Evolutionary conservation across 2,797 vertebrate species (phyloP), one percentile per base, ranked within the genome.

Genomic region (Periophthalmus magnuspinnatus): DNA sequence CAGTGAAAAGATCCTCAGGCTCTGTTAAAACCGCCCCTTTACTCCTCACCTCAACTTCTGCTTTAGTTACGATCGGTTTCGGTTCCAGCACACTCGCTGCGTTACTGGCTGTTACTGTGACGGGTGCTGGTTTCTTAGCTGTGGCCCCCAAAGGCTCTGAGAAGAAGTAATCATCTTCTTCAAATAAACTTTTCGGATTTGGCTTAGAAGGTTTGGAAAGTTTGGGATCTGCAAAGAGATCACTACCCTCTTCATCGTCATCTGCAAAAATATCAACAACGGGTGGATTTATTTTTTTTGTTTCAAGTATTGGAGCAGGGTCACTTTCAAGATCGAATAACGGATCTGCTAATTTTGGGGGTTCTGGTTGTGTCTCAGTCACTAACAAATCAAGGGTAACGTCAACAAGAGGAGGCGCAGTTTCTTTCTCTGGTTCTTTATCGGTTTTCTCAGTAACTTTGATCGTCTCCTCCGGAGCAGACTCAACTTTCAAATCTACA

Each of bases 1-100:
- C 89, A 0, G 76, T 66, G 74, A 95, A 94, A 63, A 93, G 72
- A 64, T 93, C 89, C 1, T 74, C 62, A 2, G 84, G 63, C 14
- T 90, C 82, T 47, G 68, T 38, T 0, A 54, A 59, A 11, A 32
- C 78, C 10, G 82, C 86, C 0, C 70, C 50, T 3, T 11, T 62
- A 48, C 72, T 28, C 7, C 41, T 17, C 0, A 0, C 41, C 9
- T 5, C 50, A 2, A 13, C 47, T 1, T 36, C 41, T 32, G 72
- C 74, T 76, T 84, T 84, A 65, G 74, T 57, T 1, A 74, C 8
- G 55, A 65, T 68, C 0, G 77, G 2, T 67, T 74, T 85, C 56
- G 72, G 79, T 55, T 85, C 59, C 19, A 61, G 36, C 34, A 38
- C 33, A 19, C 33, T 60, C 14, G 56, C 28, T 14, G 16, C 5